Base-by-base conservation (phyloP, 30 jellyfish, hydroid and myxozoan species). In the Mastigias papua region DNA sequence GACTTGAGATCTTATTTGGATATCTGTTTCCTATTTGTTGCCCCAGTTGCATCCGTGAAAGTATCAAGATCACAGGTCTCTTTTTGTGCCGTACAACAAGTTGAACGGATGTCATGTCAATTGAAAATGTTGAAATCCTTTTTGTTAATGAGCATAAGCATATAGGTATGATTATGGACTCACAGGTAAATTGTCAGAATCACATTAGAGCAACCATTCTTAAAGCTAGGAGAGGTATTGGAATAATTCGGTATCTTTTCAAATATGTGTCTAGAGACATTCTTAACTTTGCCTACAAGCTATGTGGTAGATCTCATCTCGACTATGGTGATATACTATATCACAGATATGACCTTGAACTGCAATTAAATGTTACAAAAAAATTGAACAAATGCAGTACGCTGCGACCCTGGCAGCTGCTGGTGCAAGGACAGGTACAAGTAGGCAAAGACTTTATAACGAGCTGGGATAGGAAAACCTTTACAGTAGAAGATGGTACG, bases 281-380 rank as follows among this genome's bases (percentile, higher is more conserved):
- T 46, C 73, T 34, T 81, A 30, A 81, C 68, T 83, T 29, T 32
- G 29, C 73, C 60, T 63, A 81, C 30, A 81, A 81, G 60, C 51
- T 81, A 63, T 81, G 63, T 64, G 72, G 37, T 29, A 81, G 91
- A 71, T 49, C 79, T 64, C 84, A 63, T 48, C 73, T 65, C 60
- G 84, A 64, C 84, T 61, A 62, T 81, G 91, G 91, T 76, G 91
- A 81, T 48, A 27, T 81, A 16, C 48, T 81, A 73, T 81, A 64
- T 25, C 73, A 81, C 51, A 81, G 84, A 22, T 42, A 79, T 62
- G 90, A 60, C 72, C 71, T 69, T 63, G 91, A 61, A 62, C 25
- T 63, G 82, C 10, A 37, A 67, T 73, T 82, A 34, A 83, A 50
- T 64, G 23, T 81, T 16, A 81, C 91, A 63, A 51, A 81, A 81